A percentile compares a stretch with the other conserved stretches of the same genome.
Evolutionary conservation across 2,888 invertebrate genomes (phyloP).

Genomic region (Himalopsyche tibetana): DNA sequence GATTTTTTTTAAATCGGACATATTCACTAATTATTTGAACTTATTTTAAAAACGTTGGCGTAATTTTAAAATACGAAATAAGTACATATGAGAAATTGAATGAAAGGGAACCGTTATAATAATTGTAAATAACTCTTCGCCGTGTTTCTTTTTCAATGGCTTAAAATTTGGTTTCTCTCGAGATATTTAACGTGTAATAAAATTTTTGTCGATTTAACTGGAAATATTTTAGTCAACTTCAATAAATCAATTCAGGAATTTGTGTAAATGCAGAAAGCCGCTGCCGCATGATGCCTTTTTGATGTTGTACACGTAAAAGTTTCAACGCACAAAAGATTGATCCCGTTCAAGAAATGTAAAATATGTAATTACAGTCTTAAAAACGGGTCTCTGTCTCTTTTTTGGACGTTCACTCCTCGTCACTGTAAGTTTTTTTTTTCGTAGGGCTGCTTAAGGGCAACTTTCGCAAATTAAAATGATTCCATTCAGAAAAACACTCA

Average conservation of each 20-base stretch:
- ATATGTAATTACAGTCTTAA: conserved; percentile 49
- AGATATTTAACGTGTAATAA: neutral
- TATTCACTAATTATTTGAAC: too few relatives aligned
- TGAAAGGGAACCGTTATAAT: too few relatives aligned
- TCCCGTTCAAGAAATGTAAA: conserved; percentile 26
- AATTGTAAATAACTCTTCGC: too few relatives aligned
- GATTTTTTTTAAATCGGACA: too few relatives aligned
- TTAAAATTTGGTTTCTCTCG: neutral
- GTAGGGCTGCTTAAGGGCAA: conserved; percentile 49
- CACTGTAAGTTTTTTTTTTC: neutral
- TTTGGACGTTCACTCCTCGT: conserved; percentile 45
- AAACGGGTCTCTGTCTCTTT: conserved; percentile 38
- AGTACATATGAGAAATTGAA: too few relatives aligned
- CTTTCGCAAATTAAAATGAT: conserved; percentile 46
- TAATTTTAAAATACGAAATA: too few relatives aligned
- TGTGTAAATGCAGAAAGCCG: conserved; percentile 11
- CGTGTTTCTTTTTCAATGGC: neutral
- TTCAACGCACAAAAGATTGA: conserved; percentile 32
- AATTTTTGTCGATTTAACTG: neutral
- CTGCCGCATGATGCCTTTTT: conserved; percentile 9
- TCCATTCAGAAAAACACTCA: conserved; percentile 3
- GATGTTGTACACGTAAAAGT: conserved; percentile 25
- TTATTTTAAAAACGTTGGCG: too few relatives aligned
- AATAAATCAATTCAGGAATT: conserved; percentile 4
- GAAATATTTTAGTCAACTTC: neutral